Percentiles rank a stretch among this genome's conserved stretches.
phyloP scores from a whole-genome alignment of 2,113 vertebrate genomes.

The Neotoma lepida region DNA sequence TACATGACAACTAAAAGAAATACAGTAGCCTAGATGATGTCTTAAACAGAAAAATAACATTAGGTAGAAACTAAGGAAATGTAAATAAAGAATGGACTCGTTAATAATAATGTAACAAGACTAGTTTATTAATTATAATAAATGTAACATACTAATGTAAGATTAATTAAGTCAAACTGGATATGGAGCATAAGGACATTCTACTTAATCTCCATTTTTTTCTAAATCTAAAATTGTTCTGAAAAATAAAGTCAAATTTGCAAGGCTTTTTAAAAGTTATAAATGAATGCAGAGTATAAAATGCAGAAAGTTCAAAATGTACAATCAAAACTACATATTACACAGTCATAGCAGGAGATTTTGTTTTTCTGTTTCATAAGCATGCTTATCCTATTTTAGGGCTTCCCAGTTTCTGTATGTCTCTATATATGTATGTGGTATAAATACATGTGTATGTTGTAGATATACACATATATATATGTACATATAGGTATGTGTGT shows the following conservation, averaged over 20 bases:
- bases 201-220: constrained; percentile 43
- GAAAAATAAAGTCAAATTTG: constrained; percentile 33
- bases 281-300: constrained; percentile 34
- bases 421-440: neutral
- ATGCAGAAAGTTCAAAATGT: constrained; percentile 50
- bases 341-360: constrained; percentile 6
- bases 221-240: constrained; percentile 30
- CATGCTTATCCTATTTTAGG: constrained; percentile 50
- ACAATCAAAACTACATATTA: neutral
- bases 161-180: neutral
- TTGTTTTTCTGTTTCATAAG: constrained; percentile 56
- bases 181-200: neutral
- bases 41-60: constrained; percentile 10
- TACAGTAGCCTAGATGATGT: neutral
- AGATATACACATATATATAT: neutral
- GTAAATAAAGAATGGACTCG: constrained; percentile 28
- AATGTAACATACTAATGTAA: constrained; percentile 21
- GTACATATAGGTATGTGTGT: neutral
- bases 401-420: neutral
- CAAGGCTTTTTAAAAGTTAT: neutral
- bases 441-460: neutral
- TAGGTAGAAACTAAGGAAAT: constrained; percentile 37
- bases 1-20: constrained; percentile 20
- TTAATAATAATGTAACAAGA: neutral
- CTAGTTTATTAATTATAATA: constrained; percentile 28